phyloP scores from a whole-genome alignment of 2,888 invertebrate genomes.

The Leptinotarsa haldemani region DNA sequence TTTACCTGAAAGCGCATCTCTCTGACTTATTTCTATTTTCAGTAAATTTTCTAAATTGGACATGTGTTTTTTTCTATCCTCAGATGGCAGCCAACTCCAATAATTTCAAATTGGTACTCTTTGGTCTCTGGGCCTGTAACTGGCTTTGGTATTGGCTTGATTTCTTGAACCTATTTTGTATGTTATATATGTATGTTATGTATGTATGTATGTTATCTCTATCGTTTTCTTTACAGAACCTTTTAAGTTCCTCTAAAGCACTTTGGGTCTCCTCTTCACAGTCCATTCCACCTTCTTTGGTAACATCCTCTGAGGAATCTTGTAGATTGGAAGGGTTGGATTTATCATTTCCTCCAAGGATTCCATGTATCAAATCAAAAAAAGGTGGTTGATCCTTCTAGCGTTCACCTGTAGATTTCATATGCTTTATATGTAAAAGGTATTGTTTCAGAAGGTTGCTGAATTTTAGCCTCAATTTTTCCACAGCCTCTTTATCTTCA shows the following conservation, averaged over 20 bases:
- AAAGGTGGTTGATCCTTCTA: slow-evolving; percentile 5
- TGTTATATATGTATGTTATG: too few species aligned
- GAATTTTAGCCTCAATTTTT: not conserved
- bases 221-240: not conserved
- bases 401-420: slow-evolving; percentile 2
- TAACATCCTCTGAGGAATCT: not conserved
- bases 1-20: slow-evolving; percentile 1
- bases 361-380: not conserved
- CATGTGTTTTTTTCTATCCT: slow-evolving; percentile 4
- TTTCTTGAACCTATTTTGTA: slow-evolving; percentile 9
- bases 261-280: not conserved
- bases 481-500: not conserved
- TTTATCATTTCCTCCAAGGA: slow-evolving; percentile 10
- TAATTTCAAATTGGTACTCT: not conserved
- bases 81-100: slow-evolving; percentile 8
- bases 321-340: slow-evolving; percentile 6
- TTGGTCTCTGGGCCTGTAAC: not conserved
- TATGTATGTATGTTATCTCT: slow-evolving; percentile 5
- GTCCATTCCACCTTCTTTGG: slow-evolving; percentile 4
- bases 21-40: not conserved
- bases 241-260: slow-evolving; percentile 3
- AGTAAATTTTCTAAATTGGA: not conserved
- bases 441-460: slow-evolving; percentile 1
- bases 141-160: slow-evolving; percentile 12
- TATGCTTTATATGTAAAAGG: slow-evolving; percentile 2